Conservation (phyloP, 2,888 invertebrate genomes). For the Papilio elwesi region DNA sequence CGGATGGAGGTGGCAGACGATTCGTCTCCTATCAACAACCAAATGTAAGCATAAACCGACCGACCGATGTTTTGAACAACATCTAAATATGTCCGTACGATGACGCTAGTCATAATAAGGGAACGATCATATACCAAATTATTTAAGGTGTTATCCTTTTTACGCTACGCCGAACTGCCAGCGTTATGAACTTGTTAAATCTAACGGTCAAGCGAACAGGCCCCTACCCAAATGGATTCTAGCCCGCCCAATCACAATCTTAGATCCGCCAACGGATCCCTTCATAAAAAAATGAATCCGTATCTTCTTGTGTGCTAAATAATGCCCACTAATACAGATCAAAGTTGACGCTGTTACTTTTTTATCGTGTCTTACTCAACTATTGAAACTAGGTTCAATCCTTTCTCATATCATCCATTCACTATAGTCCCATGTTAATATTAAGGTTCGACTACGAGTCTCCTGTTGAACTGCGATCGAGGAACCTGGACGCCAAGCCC, state of each 20-base stretch:
- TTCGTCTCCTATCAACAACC: constrained; percentile 53
- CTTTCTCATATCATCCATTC: neutral
- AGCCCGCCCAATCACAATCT: too few relatives aligned
- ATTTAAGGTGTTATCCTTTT: too few relatives aligned
- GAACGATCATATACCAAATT: neutral
- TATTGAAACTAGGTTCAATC: neutral
- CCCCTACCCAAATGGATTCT: too few relatives aligned
- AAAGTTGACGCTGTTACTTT: too few relatives aligned
- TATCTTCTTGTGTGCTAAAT: too few relatives aligned
- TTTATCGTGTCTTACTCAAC: too few relatives aligned
- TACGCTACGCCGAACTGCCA: too few relatives aligned
- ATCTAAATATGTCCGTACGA: neutral
- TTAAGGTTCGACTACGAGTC: constrained; percentile 57
- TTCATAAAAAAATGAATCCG: too few relatives aligned
- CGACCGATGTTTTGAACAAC: neutral
- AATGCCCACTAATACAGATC: too few relatives aligned
- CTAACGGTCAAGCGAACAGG: too few relatives aligned
- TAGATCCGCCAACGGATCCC: too few relatives aligned
- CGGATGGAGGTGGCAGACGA: constrained; percentile 60
- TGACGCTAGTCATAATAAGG: constrained; percentile 26
- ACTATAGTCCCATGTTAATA: neutral
- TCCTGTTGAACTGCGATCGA: constrained; percentile 54
- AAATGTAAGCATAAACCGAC: constrained; percentile 55
- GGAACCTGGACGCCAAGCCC: constrained; percentile 70
- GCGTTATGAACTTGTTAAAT: too few relatives aligned